Evolutionary conservation across 2,888 invertebrate species (phyloP), one percentile per base, ranked within the genome.

Genomic region (Agelastica alni): DNA sequence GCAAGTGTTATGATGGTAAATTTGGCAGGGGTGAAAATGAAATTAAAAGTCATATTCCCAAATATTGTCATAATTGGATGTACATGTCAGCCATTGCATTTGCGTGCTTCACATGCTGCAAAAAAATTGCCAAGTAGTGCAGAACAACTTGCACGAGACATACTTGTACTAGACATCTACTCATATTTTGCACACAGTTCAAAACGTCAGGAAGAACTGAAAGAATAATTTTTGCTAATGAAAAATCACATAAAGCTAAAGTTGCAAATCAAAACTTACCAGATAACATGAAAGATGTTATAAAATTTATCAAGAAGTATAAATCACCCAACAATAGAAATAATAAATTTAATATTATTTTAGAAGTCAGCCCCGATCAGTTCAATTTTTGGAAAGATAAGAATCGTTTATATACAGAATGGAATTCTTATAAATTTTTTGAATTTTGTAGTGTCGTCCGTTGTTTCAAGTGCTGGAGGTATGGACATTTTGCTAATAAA

Each of bases 1-100:
- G 56, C 51, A 9, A 42, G 36, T 39, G 41, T 46, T 12, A 57
- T 57, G 48, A 54, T 54, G 44, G 43, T 48, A 18, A n/a, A 44
- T 28, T 37, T 36, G 26, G 36, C 22, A 18, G 58, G 55, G 4
- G 49, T 58, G 13, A 44, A 55, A 16, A 12, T 17, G 18, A 39
- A 45, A 46, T 46, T 52, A 10, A 31, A 3, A 31, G 12, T 13
- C 12, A 3, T 12, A 12, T 3, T 31, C 3, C 49, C 45, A 31
- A 32, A 57, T 41, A 34, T 53, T 12, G 49, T 53, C 45, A 44
- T 53, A 26, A 20, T 41, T 14, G 53, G 57, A 6, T 53, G 41
- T 28, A 45, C 44, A 26, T 49, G 45, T 41, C 53, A 53, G 31
- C 53, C 44, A 7, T 44, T 43, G 28, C 4, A 7, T 10, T 30